Evolutionary conservation across 2,888 invertebrate genomes (phyloP).

Genomic region (Gisinianus flammeolus): DNA sequence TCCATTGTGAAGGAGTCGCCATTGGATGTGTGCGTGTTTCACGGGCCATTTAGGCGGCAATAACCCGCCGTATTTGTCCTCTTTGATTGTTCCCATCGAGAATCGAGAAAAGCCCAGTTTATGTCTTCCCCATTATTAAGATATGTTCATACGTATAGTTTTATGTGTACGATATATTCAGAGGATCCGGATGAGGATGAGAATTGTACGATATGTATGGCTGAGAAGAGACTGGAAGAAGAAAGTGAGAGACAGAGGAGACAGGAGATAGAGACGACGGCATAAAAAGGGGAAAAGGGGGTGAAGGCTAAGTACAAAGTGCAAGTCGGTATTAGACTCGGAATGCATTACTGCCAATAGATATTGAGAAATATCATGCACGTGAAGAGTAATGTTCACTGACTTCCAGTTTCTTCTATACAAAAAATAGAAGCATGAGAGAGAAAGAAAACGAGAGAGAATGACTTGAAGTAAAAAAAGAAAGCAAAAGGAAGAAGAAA

Average conservation of each 20-base stretch:
- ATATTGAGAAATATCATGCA: constrained; percentile 3
- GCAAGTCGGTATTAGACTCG: background rate
- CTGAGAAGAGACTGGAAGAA: background rate
- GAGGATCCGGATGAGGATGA: no score
- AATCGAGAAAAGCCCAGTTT: background rate
- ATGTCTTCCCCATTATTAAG: background rate
- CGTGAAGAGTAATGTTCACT: background rate
- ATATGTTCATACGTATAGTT: no score
- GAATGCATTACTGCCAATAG: constrained; percentile 8
- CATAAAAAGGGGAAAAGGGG: constrained; percentile 30
- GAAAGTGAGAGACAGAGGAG: constrained; percentile 21
- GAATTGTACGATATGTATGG: background rate
- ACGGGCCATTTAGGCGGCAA: constrained; percentile 48
- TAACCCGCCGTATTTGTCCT: constrained; percentile 39
- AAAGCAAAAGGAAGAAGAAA: background rate
- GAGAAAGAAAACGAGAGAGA: no score
- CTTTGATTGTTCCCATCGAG: constrained; percentile 13
- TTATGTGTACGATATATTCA: no score
- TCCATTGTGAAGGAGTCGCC: background rate
- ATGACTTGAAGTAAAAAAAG: background rate
- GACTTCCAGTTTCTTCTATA: no score
- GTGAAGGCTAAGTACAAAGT: background rate
- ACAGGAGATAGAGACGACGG: no score
- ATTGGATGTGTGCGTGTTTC: constrained; percentile 42
- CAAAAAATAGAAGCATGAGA: no score